phyloP scores from a whole-genome alignment of 2,888 invertebrate species.

The Proisotoma minuta region DNA sequence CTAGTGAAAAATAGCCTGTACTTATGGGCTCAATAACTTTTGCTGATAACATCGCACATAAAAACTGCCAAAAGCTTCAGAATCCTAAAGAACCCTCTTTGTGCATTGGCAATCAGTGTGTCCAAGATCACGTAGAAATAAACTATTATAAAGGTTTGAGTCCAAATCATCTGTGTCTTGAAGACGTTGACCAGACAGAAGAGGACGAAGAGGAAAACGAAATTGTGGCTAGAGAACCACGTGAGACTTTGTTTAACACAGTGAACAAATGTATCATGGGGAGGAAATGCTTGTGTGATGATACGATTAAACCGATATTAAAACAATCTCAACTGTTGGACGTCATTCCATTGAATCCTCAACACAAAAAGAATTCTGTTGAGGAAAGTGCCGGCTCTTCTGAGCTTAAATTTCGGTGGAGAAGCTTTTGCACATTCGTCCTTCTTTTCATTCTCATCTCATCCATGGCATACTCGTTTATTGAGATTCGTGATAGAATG shows the following conservation, averaged over 20 bases:
- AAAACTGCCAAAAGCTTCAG: conserved; percentile 15
- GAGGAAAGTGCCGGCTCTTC: conserved; percentile 20
- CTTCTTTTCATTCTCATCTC: conserved; percentile 26
- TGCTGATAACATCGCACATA: conserved; percentile 13
- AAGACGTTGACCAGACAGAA: neutral
- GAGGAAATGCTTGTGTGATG: conserved; percentile 38
- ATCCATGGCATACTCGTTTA: conserved; percentile 34
- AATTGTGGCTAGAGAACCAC: neutral
- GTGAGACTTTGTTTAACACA: conserved; percentile 3
- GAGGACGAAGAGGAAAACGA: conserved; percentile 6
- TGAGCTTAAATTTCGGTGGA: conserved; percentile 28
- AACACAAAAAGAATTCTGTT: conserved; percentile 21
- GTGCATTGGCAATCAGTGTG: conserved; percentile 7
- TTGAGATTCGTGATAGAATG: conserved; percentile 36
- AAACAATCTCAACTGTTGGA: conserved; percentile 33
- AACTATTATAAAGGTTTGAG: neutral
- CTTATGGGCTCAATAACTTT: conserved; percentile 21
- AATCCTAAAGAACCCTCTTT: neutral
- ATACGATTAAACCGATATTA: conserved; percentile 37
- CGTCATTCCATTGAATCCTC: conserved; percentile 30
- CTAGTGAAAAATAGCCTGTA: conserved; percentile 15
- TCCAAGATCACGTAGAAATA: neutral
- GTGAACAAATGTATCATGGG: conserved; percentile 15
- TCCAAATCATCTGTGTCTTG: neutral
- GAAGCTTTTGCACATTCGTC: conserved; percentile 24